These are phyloP conservation scores for Miniopterus natalensis DNA, from an alignment of 2,113 vertebrate species.

Conservation along the genomic window DNA sequence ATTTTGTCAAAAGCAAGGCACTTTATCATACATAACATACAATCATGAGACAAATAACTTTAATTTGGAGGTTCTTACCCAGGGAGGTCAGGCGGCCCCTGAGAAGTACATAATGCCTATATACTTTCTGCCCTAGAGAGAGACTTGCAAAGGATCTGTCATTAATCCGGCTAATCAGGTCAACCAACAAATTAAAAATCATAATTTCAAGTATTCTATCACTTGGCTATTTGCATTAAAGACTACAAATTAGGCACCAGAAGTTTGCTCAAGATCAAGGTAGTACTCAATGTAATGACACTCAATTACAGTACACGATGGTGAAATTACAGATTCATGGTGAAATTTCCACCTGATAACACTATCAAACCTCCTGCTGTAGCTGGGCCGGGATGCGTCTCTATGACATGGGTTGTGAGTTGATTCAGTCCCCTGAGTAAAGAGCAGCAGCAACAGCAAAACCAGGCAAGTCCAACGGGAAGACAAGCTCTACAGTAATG, in stretches of 20 bases:
- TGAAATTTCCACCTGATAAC: not conserved
- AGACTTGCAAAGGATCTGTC: not conserved
- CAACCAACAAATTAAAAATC: not conserved
- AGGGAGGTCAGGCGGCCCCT: not conserved
- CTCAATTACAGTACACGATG: not conserved
- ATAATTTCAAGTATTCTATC: not conserved
- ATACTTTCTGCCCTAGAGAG: not conserved
- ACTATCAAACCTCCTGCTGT: not conserved
- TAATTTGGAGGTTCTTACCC: not conserved
- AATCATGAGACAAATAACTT: not conserved
- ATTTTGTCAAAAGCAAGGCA: constrained; percentile 14
- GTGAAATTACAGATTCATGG: not conserved
- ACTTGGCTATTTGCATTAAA: not conserved
- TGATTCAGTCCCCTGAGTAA: not conserved
- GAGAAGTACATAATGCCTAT: not conserved
- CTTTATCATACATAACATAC: not conserved
- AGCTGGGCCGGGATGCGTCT: not conserved
- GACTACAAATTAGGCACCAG: not conserved
- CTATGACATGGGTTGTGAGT: not conserved
- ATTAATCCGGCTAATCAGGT: not conserved
- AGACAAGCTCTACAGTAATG: not conserved
- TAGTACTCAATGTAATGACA: not conserved
- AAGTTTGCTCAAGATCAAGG: not conserved
- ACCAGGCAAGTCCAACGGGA: not conserved
- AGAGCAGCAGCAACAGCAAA: not conserved